Conservation (phyloP, 2,888 invertebrate species). For the Ptilodon capucinus region DNA sequence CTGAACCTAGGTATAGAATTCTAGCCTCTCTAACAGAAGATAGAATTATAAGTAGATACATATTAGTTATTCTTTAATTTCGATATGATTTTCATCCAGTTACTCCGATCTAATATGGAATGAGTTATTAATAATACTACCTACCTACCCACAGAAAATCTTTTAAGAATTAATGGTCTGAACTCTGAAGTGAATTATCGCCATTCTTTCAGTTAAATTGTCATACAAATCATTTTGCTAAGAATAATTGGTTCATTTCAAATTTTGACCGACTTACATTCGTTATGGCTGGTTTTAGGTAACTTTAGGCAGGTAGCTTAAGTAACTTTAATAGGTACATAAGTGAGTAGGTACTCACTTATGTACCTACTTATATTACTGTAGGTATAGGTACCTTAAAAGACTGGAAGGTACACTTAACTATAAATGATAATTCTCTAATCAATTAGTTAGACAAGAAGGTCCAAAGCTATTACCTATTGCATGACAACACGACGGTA, state of each 20-base stretch:
- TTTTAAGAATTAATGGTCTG: neutral
- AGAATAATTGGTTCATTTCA: too few relatives aligned
- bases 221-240: neutral
- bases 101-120: neutral
- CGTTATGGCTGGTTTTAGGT: too few relatives aligned
- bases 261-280: too few relatives aligned
- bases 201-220: neutral
- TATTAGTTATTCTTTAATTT: neutral
- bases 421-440: too few relatives aligned
- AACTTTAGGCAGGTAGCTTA: too few relatives aligned
- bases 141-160: neutral
- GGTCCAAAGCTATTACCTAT: constrained; percentile 6
- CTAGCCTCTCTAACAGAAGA: too few relatives aligned
- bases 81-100: neutral
- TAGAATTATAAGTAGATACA: neutral
- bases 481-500: constrained; percentile 30
- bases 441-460: too few relatives aligned
- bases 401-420: too few relatives aligned
- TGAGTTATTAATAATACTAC: neutral
- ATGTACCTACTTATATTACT: neutral
- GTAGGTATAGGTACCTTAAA: neutral
- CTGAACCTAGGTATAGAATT: neutral
- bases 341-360: too few relatives aligned
- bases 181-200: neutral
- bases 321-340: too few relatives aligned